A percentile compares a stretch with the other conserved stretches of the same genome.
These are phyloP conservation scores for Drosophila parvula DNA, from an alignment of 1,140 invertebrate genomes.

Conservation along the genomic window DNA sequence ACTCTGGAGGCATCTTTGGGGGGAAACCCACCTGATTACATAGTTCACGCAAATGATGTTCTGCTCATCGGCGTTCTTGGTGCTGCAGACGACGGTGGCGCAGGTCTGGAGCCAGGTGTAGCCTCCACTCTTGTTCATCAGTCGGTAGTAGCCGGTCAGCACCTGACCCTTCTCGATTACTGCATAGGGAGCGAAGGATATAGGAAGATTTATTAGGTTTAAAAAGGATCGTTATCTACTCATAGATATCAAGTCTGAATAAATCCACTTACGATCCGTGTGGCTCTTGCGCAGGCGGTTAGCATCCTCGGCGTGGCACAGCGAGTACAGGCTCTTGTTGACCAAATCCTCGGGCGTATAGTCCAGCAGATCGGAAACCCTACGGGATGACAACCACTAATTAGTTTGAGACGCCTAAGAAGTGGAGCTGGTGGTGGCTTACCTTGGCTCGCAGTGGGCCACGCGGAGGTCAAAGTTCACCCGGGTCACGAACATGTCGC, in stretches of 20 bases:
- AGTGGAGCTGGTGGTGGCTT: constrained; percentile 70
- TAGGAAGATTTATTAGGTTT: constrained; percentile 6
- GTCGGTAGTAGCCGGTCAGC: constrained; percentile 96
- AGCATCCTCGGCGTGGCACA: constrained; percentile 98
- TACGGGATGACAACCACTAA: constrained; percentile 70
- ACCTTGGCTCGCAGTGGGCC: constrained; percentile 98
- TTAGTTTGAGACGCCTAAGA: background rate
- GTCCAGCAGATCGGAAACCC: constrained; percentile 96
- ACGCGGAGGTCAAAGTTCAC: constrained; percentile 98
- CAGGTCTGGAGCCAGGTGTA: constrained; percentile 98
- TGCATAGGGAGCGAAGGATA: constrained; percentile 84
- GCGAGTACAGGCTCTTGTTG: constrained; percentile 95
- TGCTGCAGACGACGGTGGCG: constrained; percentile 97
- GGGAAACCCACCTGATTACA: constrained; percentile 85
- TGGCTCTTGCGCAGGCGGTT: constrained; percentile 96
- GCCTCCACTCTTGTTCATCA: constrained; percentile 98
- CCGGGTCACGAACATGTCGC: constrained; percentile 98
- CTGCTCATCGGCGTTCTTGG: constrained; percentile 97
- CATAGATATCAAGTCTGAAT: background rate
- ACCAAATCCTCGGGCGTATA: constrained; percentile 97
- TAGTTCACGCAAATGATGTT: constrained; percentile 98
- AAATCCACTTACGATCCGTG: constrained; percentile 92
- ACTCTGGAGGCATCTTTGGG: too few relatives aligned
- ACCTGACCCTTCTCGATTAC: constrained; percentile 98
- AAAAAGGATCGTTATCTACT: too few relatives aligned